Evolutionary conservation across 2,888 invertebrate genomes (phyloP), one percentile per base, ranked within the genome.

Genomic region (Bugula neritina): DNA sequence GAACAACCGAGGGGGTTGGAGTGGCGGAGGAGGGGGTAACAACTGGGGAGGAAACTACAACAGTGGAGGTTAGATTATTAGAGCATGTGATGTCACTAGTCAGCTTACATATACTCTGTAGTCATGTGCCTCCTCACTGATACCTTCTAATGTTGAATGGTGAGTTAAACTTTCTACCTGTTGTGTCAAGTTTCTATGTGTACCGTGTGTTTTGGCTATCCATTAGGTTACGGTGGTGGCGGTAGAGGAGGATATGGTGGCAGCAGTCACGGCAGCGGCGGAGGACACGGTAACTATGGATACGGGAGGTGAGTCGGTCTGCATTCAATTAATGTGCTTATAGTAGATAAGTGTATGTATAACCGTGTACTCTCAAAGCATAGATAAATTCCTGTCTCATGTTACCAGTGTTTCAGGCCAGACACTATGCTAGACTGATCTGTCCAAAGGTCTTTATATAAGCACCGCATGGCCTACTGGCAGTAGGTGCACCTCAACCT

Each of bases 1-100:
- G 63, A 31, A 31, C 27, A 27, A 27, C 13, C 25, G 31, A 3
- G 21, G 31, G 2, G 31, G 31, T 31, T 13, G 63, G 21, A 31
- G 63, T 31, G 10, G 27, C 27, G 63, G 63, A 63, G 25, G 27
- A 63, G 63, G 63, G 10, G 57, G 57, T 17, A 23, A 57, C 57
- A 57, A 57, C 25, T 25, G 25, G 25, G 57, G 57, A 17, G 52
- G 52, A 13, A 25, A 25, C 13, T 57, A 57, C 57, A 21, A 57
- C 5, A 25, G 57, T n/a, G n/a, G n/a, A n/a, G n/a, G n/a, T n/a
- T n/a, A n/a, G n/a, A n/a, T n/a, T n/a, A n/a, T n/a, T n/a, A n/a
- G n/a, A n/a, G n/a, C n/a, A n/a, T n/a, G n/a, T n/a, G n/a, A n/a
- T n/a, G n/a, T n/a, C n/a, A n/a, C n/a, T n/a, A n/a, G n/a, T n/a